phyloP scores from a whole-genome alignment of 2,797 vertebrate genomes.

The Chrysocyon brachyurus region DNA sequence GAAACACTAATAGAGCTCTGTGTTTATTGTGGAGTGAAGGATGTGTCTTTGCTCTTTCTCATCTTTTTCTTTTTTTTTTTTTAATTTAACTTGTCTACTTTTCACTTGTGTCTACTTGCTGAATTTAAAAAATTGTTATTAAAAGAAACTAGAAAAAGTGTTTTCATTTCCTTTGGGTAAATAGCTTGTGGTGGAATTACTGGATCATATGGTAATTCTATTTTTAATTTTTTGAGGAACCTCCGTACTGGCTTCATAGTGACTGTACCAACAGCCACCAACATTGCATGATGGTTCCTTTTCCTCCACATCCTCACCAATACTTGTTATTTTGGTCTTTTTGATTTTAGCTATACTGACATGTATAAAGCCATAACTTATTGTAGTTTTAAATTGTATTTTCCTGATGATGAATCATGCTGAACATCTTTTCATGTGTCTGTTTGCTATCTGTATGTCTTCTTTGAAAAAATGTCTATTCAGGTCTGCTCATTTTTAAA shows the following conservation, averaged over 20 bases:
- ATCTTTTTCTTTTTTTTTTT: neutral
- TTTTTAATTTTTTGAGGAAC: neutral
- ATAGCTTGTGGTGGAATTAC: neutral
- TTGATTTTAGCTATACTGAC: neutral
- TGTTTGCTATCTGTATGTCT: neutral
- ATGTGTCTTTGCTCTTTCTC: neutral
- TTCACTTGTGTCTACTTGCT: neutral
- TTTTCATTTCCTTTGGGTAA: neutral
- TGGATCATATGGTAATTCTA: neutral
- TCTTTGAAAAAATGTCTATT: neutral
- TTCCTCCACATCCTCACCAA: neutral
- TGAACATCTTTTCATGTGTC: neutral
- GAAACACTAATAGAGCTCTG: neutral
- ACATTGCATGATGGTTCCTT: neutral
- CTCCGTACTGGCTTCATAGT: neutral
- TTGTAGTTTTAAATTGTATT: neutral
- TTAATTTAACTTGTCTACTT: neutral
- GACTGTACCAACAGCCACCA: neutral
- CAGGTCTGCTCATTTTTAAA: neutral
- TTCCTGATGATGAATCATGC: neutral
- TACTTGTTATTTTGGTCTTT: neutral
- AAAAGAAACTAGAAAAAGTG: neutral
- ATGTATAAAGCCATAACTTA: neutral
- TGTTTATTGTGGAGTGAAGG: neutral
- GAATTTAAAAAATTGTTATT: neutral